Evolutionary conservation across 1,140 invertebrate genomes (phyloP), one percentile per base, ranked within the genome.

Genomic region (Caenorhabditis latens): DNA sequence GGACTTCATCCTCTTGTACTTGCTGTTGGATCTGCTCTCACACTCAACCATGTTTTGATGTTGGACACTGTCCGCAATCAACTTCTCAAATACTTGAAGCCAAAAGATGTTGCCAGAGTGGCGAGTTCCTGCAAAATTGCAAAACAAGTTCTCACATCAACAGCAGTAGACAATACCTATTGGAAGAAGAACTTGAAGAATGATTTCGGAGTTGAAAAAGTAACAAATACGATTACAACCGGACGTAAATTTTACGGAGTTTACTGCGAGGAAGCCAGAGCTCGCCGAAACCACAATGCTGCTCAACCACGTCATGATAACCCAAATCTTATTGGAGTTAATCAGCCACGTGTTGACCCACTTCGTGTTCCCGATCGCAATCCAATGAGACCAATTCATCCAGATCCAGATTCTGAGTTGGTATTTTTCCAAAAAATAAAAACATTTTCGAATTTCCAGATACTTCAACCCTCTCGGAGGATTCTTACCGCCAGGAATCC

Each of bases 11-110:
- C 43, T 11, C 71, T 79, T 13, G 71, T 79, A 4, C 71, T 79
- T 32, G 71, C 71, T 14, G 46, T 79, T 24, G 71, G 71, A 24
- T 79, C 71, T 50, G 71, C 71, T 79, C 71, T 79, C n/a, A 79
- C 71, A 1, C 71, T 79, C 46, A 48, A 79, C 24, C 71, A 79
- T 50, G 42, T 79, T 50, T n/a, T 79, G 7, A 79, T 79, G 71
- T n/a, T 79, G 7, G 46, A 50, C 71, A 21, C 5, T 50, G 46
- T 79, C 8, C 71, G 71, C 21, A n/a, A 79, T 24, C 21, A 50
- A 21, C 24, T 79, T 24, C 21, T 79, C n/a, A 79, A 32, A 14
- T 24, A 50, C 13, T 50, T 53, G 46, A 79, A 21, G 7, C 19
- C 71, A 13, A 79, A 79, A 24, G 46, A 50, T 14, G 71, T 79